Base-by-base conservation (phyloP, 2,113 vertebrate species). In the Eidolon helvum region DNA sequence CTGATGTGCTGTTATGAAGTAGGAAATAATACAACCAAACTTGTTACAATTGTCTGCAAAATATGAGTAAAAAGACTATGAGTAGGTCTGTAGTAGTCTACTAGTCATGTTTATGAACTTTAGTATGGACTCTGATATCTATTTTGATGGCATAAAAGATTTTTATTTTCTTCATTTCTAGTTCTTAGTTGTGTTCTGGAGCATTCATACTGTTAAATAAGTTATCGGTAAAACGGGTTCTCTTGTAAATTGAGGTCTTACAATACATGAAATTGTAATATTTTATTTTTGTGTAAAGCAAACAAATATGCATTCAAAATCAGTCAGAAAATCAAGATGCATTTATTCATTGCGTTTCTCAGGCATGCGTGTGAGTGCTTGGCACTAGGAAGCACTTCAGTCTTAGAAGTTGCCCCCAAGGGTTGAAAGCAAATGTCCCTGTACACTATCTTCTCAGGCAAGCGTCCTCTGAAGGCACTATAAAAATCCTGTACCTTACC, bases 281-380 rank as follows among this genome's bases (percentile, higher is more conserved):
- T 66, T 90, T 91, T 86, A 40, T 40, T 95, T 79, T 75, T 65
- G 57, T 69, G 10, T 68, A 57, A 94, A 84, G 91, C 28, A 74
- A 66, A 72, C 19, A 75, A 15, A 30, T 28, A 18, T 50, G 11
- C 72, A 14, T 66, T 93, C 28, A 53, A n/a, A 61, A 91, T 87
- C 59, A 16, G 3, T 75, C 48, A 80, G 85, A 24, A 96, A 86
- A 74, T 65, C 35, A n/a, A 68, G 59, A 53, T 45, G 33, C 24
- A 38, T 84, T 91, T 88, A 88, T 33, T 30, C 30, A 14, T 74
- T 88, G 69, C 22, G 26, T 87, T 82, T 95, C 68, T 92, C 2
- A 3, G 66, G 65, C 71, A 55, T 45, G 21, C 55, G 24, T 85
- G 45, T 55, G 78, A 83, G 72, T 12, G 40, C 82, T 75, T 61